A percentile compares a stretch with the other conserved stretches of the same genome.
phyloP scores from a whole-genome alignment of 2,888 invertebrate genomes.

The Drosophila longiperda region DNA sequence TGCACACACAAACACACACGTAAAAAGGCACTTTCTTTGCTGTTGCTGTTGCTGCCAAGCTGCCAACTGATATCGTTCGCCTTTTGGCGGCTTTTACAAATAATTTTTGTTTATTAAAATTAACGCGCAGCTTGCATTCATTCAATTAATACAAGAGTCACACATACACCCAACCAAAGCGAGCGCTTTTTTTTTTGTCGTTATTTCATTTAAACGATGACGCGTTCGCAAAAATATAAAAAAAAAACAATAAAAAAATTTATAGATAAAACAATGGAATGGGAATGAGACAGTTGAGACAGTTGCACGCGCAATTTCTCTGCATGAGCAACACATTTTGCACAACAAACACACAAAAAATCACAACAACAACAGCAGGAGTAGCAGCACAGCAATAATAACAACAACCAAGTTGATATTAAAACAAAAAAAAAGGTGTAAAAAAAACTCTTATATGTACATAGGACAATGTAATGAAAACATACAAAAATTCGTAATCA shows the following conservation, averaged over 20 bases:
- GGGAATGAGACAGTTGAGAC: constrained; percentile 23
- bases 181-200: constrained; percentile 43
- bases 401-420: constrained; percentile 26
- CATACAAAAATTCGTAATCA: constrained; percentile 67
- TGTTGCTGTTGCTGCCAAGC: constrained; percentile 19
- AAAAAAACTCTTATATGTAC: constrained; percentile 31
- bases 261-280: constrained; percentile 10
- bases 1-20: constrained; percentile 35
- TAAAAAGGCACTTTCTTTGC: constrained; percentile 57
- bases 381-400: constrained; percentile 17
- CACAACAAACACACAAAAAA: constrained; percentile 22
- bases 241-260: constrained; percentile 14
- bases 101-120: constrained; percentile 49
- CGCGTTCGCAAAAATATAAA: constrained; percentile 44
- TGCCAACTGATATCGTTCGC: constrained; percentile 42
- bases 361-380: constrained; percentile 24
- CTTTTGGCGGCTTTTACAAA: constrained; percentile 68
- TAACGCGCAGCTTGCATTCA: constrained; percentile 31
- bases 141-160: constrained; percentile 44
- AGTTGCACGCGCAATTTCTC: constrained; percentile 27
- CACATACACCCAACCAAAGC: constrained; percentile 29
- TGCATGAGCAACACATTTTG: constrained; percentile 29
- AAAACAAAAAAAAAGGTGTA: constrained; percentile 17
- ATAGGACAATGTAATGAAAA: constrained; percentile 36
- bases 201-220: constrained; percentile 49